These are phyloP conservation scores for Heliothis peltigera DNA, from an alignment of 2,888 invertebrate genomes.

Conservation along the genomic window DNA sequence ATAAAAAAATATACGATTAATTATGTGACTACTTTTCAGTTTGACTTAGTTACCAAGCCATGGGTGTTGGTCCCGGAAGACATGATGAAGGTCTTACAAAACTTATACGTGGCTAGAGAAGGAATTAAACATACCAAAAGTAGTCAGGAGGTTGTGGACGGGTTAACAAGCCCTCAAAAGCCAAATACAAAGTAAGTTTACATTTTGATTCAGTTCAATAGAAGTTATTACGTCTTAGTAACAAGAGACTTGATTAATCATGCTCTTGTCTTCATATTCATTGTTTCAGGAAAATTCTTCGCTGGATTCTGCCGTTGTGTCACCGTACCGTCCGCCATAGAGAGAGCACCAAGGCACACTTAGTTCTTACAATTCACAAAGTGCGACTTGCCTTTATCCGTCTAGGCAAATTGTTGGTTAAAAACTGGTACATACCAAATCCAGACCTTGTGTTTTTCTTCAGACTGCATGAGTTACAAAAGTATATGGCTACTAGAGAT, in stretches of 20 bases:
- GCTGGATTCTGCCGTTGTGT: slow-evolving; percentile 90
- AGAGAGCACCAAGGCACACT: slow-evolving; percentile 92
- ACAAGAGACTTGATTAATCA: background rate
- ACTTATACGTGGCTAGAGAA: slow-evolving; percentile 68
- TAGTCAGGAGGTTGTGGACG: slow-evolving; percentile 84
- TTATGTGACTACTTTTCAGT: slow-evolving; percentile 79
- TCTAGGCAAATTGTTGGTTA: slow-evolving; percentile 90
- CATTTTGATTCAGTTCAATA: background rate
- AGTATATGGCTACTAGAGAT: slow-evolving; percentile 87
- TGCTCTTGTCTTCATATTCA: background rate
- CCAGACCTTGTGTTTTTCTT: slow-evolving; percentile 92
- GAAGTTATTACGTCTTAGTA: too few species aligned
- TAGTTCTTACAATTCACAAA: slow-evolving; percentile 89
- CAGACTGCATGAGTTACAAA: slow-evolving; percentile 91
- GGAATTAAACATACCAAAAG: slow-evolving; percentile 68
- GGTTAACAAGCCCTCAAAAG: slow-evolving; percentile 87
- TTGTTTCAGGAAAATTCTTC: slow-evolving; percentile 87
- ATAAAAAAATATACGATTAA: background rate
- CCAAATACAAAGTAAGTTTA: slow-evolving; percentile 79
- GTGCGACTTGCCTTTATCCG: slow-evolving; percentile 90
- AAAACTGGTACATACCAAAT: slow-evolving; percentile 91
- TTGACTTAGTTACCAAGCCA: slow-evolving; percentile 91
- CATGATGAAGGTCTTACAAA: slow-evolving; percentile 91
- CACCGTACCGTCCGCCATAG: slow-evolving; percentile 91
- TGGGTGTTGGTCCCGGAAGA: slow-evolving; percentile 91